These are phyloP conservation scores for Mastacembelus armatus DNA, from an alignment of 2,797 vertebrate genomes.

Conservation along the genomic window DNA sequence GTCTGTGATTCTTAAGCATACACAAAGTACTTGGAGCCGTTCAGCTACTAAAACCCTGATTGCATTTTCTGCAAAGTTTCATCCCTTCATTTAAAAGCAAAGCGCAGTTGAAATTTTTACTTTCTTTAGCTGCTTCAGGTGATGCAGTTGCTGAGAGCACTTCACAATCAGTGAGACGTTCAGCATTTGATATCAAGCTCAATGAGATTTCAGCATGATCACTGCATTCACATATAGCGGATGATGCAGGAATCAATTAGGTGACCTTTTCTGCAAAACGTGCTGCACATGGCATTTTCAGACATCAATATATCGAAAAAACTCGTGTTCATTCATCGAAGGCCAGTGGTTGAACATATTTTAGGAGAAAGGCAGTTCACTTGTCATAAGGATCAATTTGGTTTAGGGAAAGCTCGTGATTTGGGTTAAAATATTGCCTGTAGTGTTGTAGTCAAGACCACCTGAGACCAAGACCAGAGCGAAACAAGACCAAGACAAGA, in stretches of 20 bases:
- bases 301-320: too few species aligned
- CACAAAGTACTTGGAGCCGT: not conserved
- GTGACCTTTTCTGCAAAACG: slow-evolving; percentile 18
- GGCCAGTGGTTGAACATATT: too few species aligned
- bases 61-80: not conserved
- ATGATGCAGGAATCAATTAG: not conserved
- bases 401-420: too few species aligned
- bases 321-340: too few species aligned
- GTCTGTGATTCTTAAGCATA: not conserved
- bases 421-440: too few species aligned
- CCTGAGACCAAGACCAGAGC: too few species aligned
- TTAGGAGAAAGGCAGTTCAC: too few species aligned
- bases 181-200: not conserved
- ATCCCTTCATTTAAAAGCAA: not conserved
- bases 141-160: not conserved
- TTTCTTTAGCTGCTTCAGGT: not conserved
- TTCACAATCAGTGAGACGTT: not conserved
- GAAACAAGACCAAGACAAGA: too few species aligned
- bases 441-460: too few species aligned
- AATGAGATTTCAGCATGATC: not conserved
- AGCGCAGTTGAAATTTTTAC: not conserved
- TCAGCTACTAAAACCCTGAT: not conserved
- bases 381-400: too few species aligned
- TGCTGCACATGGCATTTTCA: not conserved
- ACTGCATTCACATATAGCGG: not conserved